Conservation (phyloP, 2,888 invertebrate genomes). For the Ormyrus nitidulus region DNA sequence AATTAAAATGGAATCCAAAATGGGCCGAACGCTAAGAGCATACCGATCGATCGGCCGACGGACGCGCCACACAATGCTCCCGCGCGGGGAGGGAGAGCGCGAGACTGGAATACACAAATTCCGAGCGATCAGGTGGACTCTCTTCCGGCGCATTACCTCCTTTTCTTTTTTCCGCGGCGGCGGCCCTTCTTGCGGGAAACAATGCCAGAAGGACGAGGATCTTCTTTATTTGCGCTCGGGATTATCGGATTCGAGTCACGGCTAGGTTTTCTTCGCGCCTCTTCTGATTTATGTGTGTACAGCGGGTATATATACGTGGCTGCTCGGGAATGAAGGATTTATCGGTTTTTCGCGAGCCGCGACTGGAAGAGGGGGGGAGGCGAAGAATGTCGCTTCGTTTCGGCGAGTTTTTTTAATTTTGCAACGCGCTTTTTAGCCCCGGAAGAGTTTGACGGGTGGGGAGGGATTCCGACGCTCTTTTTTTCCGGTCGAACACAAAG, state of each 20-base stretch:
- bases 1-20: constrained; percentile 32
- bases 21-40: constrained; percentile 24
- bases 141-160: constrained; percentile 1
- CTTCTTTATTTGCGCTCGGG: constrained; percentile 32
- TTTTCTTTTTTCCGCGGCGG: not conserved
- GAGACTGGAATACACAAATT: constrained; percentile 30
- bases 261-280: not conserved
- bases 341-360: too few relatives aligned
- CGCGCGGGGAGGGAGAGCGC: not conserved
- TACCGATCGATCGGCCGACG: constrained; percentile 29
- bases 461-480: too few relatives aligned
- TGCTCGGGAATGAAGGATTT: too few relatives aligned
- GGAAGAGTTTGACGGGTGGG: too few relatives aligned
- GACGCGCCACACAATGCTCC: constrained; percentile 9
- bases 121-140: too few relatives aligned
- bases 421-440: too few relatives aligned
- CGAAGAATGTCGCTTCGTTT: too few relatives aligned
- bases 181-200: not conserved
- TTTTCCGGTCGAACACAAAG: not conserved
- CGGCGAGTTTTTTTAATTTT: too few relatives aligned
- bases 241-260: constrained; percentile 16
- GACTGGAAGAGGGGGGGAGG: too few relatives aligned
- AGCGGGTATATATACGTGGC: too few relatives aligned
- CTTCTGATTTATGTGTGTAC: too few relatives aligned
- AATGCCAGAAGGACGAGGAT: constrained; percentile 10